Evolutionary conservation across 2,113 vertebrate species (phyloP).

Genomic region (Amazona vittata): DNA sequence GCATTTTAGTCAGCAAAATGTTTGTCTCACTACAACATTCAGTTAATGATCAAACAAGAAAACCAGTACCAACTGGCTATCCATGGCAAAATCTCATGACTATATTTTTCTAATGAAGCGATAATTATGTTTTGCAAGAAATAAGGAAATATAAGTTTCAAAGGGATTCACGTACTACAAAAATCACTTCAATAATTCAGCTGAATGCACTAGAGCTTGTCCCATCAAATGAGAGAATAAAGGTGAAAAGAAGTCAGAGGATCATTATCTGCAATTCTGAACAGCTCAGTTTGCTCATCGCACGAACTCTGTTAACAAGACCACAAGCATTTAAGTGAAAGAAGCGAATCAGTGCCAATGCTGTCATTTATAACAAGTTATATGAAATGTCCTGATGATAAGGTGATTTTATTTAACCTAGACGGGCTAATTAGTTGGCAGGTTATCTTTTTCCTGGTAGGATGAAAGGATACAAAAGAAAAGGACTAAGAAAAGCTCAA

Average conservation of each 20-base stretch:
- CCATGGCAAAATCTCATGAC: not conserved
- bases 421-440: not conserved
- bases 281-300: not conserved
- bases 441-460: not conserved
- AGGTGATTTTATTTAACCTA: not conserved
- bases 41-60: conserved; percentile 18
- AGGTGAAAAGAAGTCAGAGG: not conserved
- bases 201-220: not conserved
- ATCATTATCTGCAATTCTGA: not conserved
- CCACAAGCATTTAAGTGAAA: not conserved
- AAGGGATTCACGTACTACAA: not conserved
- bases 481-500: not conserved
- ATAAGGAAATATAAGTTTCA: not conserved
- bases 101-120: not conserved
- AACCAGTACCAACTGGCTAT: not conserved
- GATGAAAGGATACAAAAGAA: not conserved
- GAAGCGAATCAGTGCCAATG: not conserved
- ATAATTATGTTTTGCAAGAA: not conserved
- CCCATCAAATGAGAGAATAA: not conserved
- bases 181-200: not conserved
- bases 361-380: not conserved
- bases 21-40: not conserved
- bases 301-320: not conserved
- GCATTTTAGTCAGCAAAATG: not conserved
- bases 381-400: not conserved